phyloP scores from a whole-genome alignment of 2,888 invertebrate genomes.

The Campoplex capitator region DNA sequence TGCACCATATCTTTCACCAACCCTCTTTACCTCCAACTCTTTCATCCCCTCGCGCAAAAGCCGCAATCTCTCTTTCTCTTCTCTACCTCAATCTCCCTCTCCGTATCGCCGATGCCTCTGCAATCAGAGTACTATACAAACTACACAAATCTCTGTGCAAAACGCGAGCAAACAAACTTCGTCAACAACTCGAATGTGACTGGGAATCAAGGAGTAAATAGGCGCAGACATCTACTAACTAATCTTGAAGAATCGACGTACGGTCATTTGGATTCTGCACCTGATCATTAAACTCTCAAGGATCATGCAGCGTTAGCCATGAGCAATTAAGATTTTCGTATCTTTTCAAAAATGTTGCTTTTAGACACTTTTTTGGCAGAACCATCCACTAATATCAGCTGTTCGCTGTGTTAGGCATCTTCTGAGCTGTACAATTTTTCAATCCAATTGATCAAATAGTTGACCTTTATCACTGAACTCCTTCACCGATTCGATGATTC shows the following conservation, averaged over 20 bases:
- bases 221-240: conserved; percentile 26
- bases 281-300: not conserved
- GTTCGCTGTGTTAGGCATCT: no score
- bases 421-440: no score
- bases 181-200: conserved; percentile 52
- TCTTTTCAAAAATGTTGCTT: not conserved
- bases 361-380: not conserved
- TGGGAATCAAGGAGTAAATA: conserved; percentile 58
- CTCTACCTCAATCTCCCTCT: conserved; percentile 21
- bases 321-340: not conserved
- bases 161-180: conserved; percentile 61
- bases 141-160: conserved; percentile 57
- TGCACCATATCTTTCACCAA: conserved; percentile 62
- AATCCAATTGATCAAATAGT: no score
- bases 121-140: conserved; percentile 60
- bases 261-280: not conserved
- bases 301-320: not conserved
- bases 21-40: conserved; percentile 59
- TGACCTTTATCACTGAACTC: not conserved
- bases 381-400: no score
- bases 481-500: not conserved
- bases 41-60: conserved; percentile 62
- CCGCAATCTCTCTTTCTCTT: conserved; percentile 13
- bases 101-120: conserved; percentile 39
- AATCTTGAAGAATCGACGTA: not conserved